Evolutionary conservation across 92 coral and sea anemone species (phyloP), one percentile per base, ranked within the genome.

Genomic region (Siderastrea radians): DNA sequence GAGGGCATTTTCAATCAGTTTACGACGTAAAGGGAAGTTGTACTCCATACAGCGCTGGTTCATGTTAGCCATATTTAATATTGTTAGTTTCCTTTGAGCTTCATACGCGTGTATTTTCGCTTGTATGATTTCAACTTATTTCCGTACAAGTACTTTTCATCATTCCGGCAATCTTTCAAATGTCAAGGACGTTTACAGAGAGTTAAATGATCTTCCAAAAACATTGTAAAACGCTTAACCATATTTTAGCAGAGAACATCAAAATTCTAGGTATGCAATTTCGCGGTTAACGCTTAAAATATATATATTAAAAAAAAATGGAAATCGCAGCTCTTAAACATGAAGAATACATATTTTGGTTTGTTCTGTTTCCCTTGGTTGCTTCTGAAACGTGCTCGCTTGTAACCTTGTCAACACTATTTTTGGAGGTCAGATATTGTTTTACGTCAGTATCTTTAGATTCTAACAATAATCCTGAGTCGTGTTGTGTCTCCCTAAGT

Each of bases 131-230:
- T 61, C 66, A 61, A 6, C 66, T 6, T 16, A 61, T 61, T 61
- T 61, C 66, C 66, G 66, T 16, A 14, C 19, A 61, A 14, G 66
- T 61, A 61, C 66, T 6, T 26, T 26, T 61, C 17, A 14, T 58
- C 68, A 59, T 7, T 48, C 11, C 13, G n/a, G 65, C 62, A 55
- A 55, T 55, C 43, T 44, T 60, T n/a, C 26, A 53, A 67, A 16
- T 53, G 75, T 80, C 75, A 67, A 67, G 84, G 72, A 78, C 55
- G 83, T 78, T 62, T 78, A 62, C 45, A n/a, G 5, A 62, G 48
- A n/a, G 17, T 62, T 49, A n/a, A 77, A 62, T 80, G 75, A 52
- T 75, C 84, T 53, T 51, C 67, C 44, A 54, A 59, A 65, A 80
- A 67, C 84, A 80, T 49, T 14, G 26, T 67, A 51, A 79, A 19